phyloP scores from a whole-genome alignment of 1,140 invertebrate species.

The Diploscapter pachys region DNA sequence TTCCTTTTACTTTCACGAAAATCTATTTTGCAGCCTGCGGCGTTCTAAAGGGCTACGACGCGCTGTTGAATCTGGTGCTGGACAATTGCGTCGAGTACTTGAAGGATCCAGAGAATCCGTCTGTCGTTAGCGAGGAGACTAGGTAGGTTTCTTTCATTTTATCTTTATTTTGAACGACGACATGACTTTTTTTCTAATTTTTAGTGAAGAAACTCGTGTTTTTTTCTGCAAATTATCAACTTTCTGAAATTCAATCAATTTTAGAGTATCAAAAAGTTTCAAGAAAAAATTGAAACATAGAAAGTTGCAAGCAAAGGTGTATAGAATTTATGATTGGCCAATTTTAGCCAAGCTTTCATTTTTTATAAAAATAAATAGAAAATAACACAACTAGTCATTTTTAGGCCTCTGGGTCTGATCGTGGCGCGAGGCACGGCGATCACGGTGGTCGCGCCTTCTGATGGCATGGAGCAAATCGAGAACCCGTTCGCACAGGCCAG shows the following conservation, averaged over 20 bases:
- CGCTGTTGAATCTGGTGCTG: conserved; percentile 88
- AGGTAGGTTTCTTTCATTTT: conserved; percentile 61
- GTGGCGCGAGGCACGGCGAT: conserved; percentile 84
- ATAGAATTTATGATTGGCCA: too few species aligned
- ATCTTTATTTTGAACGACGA: background rate
- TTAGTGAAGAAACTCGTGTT: background rate
- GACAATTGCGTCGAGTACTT: conserved; percentile 93
- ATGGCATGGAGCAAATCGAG: conserved; percentile 95
- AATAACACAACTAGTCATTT: too few species aligned
- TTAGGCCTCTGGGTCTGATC: conserved; percentile 74
- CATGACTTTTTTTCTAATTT: background rate
- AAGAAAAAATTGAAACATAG: background rate
- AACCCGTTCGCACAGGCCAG: conserved; percentile 84
- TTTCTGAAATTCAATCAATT: background rate
- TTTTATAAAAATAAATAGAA: too few species aligned
- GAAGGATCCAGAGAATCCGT: conserved; percentile 93
- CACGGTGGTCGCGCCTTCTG: conserved; percentile 86
- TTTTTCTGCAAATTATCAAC: background rate
- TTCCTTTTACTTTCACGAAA: conserved; percentile 9
- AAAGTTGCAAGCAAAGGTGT: background rate
- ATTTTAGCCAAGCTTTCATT: too few species aligned
- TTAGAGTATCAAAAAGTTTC: too few species aligned
- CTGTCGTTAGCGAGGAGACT: conserved; percentile 90
- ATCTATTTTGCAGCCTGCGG: conserved; percentile 72
- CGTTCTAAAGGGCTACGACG: conserved; percentile 94